Base-by-base conservation (phyloP, 2,888 invertebrate species). In the Cataglyphis rosenhaueri region DNA sequence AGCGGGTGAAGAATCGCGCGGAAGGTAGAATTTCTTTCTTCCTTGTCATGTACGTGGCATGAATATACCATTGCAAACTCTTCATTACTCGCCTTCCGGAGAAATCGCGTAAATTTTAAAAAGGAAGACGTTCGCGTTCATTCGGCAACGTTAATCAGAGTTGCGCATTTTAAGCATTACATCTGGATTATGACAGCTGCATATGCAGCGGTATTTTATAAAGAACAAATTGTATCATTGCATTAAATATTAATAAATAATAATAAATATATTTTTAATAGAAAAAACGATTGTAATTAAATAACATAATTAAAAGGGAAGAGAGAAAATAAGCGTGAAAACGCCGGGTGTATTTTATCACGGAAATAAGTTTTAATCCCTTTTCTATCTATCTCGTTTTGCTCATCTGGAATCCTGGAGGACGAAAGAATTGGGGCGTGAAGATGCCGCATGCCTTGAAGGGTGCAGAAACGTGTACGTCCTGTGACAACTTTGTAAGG, bases 381-480 rank as follows among this genome's bases (percentile, higher is more conserved):
- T 74, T 65, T 41, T 44, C 59, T 35, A 25, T 25, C 44, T 32
- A 29, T 18, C 68, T 65, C 41, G 48, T 38, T 71, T 68, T 65
- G 71, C 32, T 68, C 74, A 9, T 64, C 29, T 82, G 29, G 68
- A 61, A 68, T 82, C 62, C 59, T 59, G 64, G 61, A 61, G 82
- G 61, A 59, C 48, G 68, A 68, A 62, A 70, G 81, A 88, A 88
- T 61, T 87, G 83, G 84, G 68, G 89, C 85, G 83, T 83, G 83
- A 88, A 88, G 66, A 64, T 68, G 68, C 57, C 41, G 78, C 78
- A 38, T 61, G 82, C 52, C 83, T 81, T 73, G 61, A 65, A 82
- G 74, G 70, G 38, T 70, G 41, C 62, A 21, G 70, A 76, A 76
- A 65, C 64, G 55, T 62, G 81, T 61, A 61, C 75, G 75, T 10